Base-by-base conservation (phyloP, 2,113 vertebrate species). In the Crotophaga sulcirostris region DNA sequence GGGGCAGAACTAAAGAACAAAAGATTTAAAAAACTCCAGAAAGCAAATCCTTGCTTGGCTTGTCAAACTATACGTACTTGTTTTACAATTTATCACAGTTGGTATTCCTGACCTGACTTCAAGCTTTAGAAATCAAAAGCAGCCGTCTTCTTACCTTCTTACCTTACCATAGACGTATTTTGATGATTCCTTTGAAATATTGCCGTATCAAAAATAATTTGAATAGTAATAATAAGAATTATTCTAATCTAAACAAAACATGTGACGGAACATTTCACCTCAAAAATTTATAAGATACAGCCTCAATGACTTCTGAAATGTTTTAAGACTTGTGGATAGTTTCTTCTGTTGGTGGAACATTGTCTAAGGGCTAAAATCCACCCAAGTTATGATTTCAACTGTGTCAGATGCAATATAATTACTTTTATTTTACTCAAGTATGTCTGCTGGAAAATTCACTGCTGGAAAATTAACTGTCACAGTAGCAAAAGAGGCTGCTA, bases 51-150 rank as follows among this genome's bases (percentile, higher is more conserved):
- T 96, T 93, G 11, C 79, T 90, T 94, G 75, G 75, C 90, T 96
- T 95, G 84, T 97, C 95, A 96, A 97, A 97, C 95, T 94, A 68
- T 79, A 70, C 34, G 28, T 78, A 84, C 94, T 94, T 96, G 84
- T 88, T 97, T 96, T 87, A 92, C 87, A 94, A 63, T 96, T 97
- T 96, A 96, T 97, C 97, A 90, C 97, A 97, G 97, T 90, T 95
- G 94, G 91, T 96, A 77, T 96, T 96, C 80, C 92, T 97, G 96
- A 97, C 96, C 96, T 92, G 89, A 96, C 95, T 97, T 92, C 81
- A 97, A 96, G 95, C 96, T 77, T 86, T 78, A 94, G 91, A 93
- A 96, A 97, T 94, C 93, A 96, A 92, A 84, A 97, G 76, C 92
- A 96, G 91, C 44, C 3, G 2, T 87, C 29, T 51, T 45, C 92